Evolutionary conservation across 2,888 invertebrate species (phyloP).

Genomic region (Melinaea menophilus): DNA sequence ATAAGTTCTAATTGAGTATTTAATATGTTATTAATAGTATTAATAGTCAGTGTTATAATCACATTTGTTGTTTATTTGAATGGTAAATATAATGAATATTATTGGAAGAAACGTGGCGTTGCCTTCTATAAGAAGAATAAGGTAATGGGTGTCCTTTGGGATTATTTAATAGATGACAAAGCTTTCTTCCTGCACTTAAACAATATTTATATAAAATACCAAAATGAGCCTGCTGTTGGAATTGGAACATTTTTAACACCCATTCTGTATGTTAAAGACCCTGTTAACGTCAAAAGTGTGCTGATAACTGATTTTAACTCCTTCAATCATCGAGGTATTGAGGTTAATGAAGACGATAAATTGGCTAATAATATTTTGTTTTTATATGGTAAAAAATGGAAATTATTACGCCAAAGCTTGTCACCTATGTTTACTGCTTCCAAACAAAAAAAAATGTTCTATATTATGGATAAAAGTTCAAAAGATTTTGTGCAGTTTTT

Average conservation of each 20-base stretch:
- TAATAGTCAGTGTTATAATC: slow-evolving; percentile 12
- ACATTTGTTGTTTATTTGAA: slow-evolving; percentile 35
- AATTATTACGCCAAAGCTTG: slow-evolving; percentile 44
- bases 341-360: slow-evolving; percentile 28
- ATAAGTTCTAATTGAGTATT: too few relatives aligned
- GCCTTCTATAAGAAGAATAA: slow-evolving; percentile 42
- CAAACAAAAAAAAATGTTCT: slow-evolving; percentile 48
- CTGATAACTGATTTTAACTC: slow-evolving; percentile 36
- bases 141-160: slow-evolving; percentile 45
- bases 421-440: slow-evolving; percentile 45
- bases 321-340: slow-evolving; percentile 38
- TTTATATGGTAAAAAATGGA: slow-evolving; percentile 40
- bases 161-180: slow-evolving; percentile 38
- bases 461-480: slow-evolving; percentile 43
- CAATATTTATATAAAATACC: slow-evolving; percentile 47
- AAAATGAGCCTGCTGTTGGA: slow-evolving; percentile 47
- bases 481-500: slow-evolving; percentile 40
- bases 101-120: slow-evolving; percentile 55
- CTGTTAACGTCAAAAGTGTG: slow-evolving; percentile 39
- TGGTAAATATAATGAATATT: slow-evolving; percentile 44
- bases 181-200: slow-evolving; percentile 46
- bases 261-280: slow-evolving; percentile 36
- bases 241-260: slow-evolving; percentile 39
- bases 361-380: slow-evolving; percentile 38
- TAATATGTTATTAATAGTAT: not conserved